A percentile compares a stretch with the other conserved stretches of the same genome.
These are phyloP conservation scores for Plebejus anna DNA, from an alignment of 2,888 invertebrate genomes.

Conservation along the genomic window DNA sequence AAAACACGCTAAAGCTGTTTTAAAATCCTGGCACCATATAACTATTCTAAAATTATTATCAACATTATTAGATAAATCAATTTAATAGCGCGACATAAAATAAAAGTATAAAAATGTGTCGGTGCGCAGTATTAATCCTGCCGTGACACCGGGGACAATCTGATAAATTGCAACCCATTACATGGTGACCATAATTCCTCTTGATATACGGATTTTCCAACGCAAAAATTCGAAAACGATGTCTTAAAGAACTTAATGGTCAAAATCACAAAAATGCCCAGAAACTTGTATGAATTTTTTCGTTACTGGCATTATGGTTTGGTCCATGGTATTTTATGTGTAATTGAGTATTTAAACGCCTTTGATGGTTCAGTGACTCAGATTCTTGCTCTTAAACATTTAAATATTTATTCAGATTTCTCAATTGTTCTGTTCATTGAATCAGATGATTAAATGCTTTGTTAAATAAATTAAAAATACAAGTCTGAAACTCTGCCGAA, in stretches of 20 bases:
- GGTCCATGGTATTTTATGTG: no score
- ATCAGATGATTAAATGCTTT: not conserved
- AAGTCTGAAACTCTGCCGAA: not conserved
- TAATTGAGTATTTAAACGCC: no score
- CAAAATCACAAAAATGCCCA: no score
- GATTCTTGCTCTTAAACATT: not conserved
- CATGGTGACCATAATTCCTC: conserved; percentile 17
- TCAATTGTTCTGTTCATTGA: not conserved
- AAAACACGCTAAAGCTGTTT: no score
- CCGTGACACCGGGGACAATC: conserved; percentile 34
- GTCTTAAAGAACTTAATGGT: no score
- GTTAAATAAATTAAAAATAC: not conserved
- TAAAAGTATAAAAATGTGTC: conserved; percentile 33
- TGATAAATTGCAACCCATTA: conserved; percentile 34
- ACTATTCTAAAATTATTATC: not conserved
- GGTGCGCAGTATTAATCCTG: conserved; percentile 31
- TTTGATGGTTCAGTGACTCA: no score
- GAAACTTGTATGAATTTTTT: no score
- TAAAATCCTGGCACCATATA: no score
- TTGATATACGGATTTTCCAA: conserved; percentile 9
- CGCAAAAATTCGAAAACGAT: no score
- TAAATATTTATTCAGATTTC: not conserved
- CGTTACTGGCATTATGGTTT: no score
- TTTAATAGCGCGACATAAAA: conserved; percentile 28
- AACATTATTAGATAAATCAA: not conserved